Conservation (phyloP, 64 coral and sea anemone species). For the Montipora efflorescens region DNA sequence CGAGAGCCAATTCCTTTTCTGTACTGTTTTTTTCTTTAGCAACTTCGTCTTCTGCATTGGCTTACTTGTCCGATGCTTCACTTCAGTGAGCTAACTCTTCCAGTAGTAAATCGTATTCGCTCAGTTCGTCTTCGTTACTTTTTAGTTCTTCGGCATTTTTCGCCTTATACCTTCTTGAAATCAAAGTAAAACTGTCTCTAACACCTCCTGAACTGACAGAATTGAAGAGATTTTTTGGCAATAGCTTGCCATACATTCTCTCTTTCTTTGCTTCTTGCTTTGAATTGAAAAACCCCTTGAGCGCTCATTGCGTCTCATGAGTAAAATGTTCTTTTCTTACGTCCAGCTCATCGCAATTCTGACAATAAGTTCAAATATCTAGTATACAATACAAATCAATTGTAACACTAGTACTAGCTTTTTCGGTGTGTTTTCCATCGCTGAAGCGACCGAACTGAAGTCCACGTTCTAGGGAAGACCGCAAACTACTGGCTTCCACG, state of each 20-base stretch:
- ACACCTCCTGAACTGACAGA: not conserved
- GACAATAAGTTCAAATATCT: no score
- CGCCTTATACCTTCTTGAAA: constrained; percentile 11
- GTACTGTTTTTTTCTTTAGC: constrained; percentile 41
- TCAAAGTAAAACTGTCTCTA: not conserved
- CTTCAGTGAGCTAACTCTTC: constrained; percentile 38
- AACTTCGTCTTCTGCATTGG: constrained; percentile 11
- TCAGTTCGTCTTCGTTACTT: constrained; percentile 48
- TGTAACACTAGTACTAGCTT: no score
- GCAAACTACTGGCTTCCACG: no score
- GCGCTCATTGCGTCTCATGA: no score
- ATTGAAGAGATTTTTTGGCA: not conserved
- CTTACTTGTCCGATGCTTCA: constrained; percentile 61
- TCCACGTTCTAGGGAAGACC: no score
- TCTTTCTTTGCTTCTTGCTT: no score
- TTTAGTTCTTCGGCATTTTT: constrained; percentile 56
- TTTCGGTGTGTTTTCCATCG: no score
- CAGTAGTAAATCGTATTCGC: constrained; percentile 34
- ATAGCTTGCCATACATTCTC: not conserved
- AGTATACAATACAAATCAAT: no score
- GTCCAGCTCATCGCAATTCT: no score
- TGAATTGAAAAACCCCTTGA: no score
- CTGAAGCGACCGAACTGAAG: no score
- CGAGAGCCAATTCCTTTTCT: not conserved
- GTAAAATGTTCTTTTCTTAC: no score